These are phyloP conservation scores for Fopius arisanus DNA, from an alignment of 1,140 invertebrate genomes.

Conservation along the genomic window DNA sequence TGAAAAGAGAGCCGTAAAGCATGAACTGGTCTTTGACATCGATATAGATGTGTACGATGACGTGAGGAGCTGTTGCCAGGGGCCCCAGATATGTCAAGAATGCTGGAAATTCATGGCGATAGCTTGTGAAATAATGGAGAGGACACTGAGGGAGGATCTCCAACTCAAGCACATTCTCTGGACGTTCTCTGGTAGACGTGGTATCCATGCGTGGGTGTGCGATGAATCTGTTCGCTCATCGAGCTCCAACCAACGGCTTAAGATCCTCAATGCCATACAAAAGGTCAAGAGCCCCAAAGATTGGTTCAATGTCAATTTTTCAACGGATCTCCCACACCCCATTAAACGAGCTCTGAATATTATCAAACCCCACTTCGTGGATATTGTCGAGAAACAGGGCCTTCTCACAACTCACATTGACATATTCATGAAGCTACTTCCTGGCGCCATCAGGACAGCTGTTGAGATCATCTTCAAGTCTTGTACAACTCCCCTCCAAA, in stretches of 20 bases:
- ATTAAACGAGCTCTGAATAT: slow-evolving; percentile 68
- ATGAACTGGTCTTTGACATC: slow-evolving; percentile 99
- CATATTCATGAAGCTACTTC: slow-evolving; percentile 75
- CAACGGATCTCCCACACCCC: too few relatives aligned
- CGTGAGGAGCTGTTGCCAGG: slow-evolving; percentile 89
- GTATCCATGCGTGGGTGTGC: slow-evolving; percentile 98
- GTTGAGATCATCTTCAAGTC: slow-evolving; percentile 40
- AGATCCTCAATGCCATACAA: slow-evolving; percentile 25
- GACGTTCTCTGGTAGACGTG: slow-evolving; percentile 96
- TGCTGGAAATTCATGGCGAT: slow-evolving; percentile 98
- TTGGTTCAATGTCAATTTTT: too few relatives aligned
- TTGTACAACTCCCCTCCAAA: background rate
- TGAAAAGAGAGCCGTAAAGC: slow-evolving; percentile 65
- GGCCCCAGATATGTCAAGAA: slow-evolving; percentile 87
- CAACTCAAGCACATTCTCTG: slow-evolving; percentile 92
- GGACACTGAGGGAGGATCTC: slow-evolving; percentile 90
- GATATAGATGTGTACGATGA: slow-evolving; percentile 99
- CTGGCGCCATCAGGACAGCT: slow-evolving; percentile 70
- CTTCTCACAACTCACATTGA: slow-evolving; percentile 56
- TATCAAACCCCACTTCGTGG: slow-evolving; percentile 75
- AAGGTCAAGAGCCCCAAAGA: background rate
- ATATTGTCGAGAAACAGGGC: slow-evolving; percentile 75
- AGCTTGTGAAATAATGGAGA: slow-evolving; percentile 90
- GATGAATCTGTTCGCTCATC: slow-evolving; percentile 78
- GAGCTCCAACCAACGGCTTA: background rate